Evolutionary conservation across 2,888 invertebrate genomes (phyloP).

Genomic region (Rugalucina vietnamica): DNA sequence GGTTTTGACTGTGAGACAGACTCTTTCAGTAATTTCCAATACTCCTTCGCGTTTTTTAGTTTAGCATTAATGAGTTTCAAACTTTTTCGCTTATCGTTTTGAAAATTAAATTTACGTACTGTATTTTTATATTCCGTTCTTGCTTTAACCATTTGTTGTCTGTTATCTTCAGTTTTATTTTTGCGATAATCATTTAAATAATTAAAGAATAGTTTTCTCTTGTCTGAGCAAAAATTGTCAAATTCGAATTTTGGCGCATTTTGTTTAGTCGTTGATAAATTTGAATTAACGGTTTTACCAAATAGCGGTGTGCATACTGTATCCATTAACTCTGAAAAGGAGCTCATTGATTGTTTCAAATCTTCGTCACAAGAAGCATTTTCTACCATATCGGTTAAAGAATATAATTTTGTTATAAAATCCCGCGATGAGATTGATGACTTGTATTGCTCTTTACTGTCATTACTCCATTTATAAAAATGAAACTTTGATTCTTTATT

Average conservation of each 20-base stretch:
- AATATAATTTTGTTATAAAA: neutral
- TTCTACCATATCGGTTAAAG: neutral
- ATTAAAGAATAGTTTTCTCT: neutral
- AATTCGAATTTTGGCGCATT: neutral
- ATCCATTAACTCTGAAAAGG: neutral
- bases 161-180: neutral
- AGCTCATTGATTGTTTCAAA: neutral
- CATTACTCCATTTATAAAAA: neutral
- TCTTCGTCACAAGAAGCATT: neutral
- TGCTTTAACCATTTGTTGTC: neutral
- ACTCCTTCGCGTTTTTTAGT: conserved; percentile 9
- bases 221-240: neutral
- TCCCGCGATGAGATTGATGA: no score
- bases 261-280: neutral
- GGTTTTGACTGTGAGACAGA: neutral
- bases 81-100: neutral
- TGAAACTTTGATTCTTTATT: neutral
- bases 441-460: neutral
- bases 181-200: neutral
- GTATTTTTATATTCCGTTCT: conserved; percentile 9
- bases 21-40: neutral
- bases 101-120: neutral
- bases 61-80: neutral
- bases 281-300: neutral
- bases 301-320: neutral